Evolutionary conservation across 2,888 invertebrate genomes (phyloP), one percentile per base, ranked within the genome.

Genomic region (Tribolium freemani): DNA sequence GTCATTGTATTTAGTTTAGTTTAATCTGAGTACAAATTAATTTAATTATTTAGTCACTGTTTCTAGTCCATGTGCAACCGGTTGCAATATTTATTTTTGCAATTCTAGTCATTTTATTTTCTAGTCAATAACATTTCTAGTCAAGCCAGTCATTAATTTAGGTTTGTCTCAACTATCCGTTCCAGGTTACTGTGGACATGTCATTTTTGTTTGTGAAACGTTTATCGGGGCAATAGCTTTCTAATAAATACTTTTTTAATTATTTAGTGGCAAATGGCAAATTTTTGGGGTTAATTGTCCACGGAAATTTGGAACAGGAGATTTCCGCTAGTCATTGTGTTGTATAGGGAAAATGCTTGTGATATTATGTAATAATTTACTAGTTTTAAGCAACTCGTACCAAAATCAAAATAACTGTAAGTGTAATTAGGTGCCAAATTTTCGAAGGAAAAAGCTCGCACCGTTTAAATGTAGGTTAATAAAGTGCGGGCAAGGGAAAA

Each of bases 401-500:
- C 67, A 67, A 57, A 63, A 67, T 67, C 67, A 67, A 67, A 67
- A 67, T 67, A 67, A 26, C 16, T 67, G 10, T 67, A 67, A 30
- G 57, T 67, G 38, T 10, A 44, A 48, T 46, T 67, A 67, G 53
- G 67, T 72, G 61, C 67, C 67, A 61, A 63, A 69, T 56, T 68
- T 56, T 54, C 46, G 13, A 56, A 21, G 20, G 38, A 56, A 56
- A 21, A 16, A 16, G 69, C 69, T 66, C 61, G 67, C 54, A 71
- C 46, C 48, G 13, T 31, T 69, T 57, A 45, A 45, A 30, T 60
- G 51, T 60, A 50, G 45, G 9, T 44, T 56, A 56, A 26, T 45
- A 75, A 72, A 81, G 85, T 85, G 87, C 86, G 84, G 87, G 87
- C 86, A 80, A 80, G 85, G 86, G 86, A 85, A 83, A 76, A 80